Percentiles rank a stretch among this genome's conserved stretches.
Evolutionary conservation across 2,113 vertebrate species (phyloP).

Genomic region (Chamaea fasciata): DNA sequence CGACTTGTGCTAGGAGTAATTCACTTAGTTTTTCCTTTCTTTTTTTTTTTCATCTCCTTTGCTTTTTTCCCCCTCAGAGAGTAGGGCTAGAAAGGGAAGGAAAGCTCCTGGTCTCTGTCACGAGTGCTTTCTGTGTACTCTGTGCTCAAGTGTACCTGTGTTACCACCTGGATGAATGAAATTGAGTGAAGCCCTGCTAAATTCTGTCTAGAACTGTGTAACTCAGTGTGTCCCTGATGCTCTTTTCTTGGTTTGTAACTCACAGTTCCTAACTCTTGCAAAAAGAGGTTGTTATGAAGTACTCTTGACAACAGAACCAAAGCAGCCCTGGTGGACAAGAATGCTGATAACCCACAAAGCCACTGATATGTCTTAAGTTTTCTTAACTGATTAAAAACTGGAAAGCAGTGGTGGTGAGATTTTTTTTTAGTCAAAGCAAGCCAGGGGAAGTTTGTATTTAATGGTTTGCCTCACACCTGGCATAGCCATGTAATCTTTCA

Average conservation of each 20-base stretch:
- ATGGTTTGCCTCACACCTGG: background rate
- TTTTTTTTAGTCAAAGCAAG: background rate
- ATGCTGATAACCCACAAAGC: background rate
- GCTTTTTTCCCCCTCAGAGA: background rate
- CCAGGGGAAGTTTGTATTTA: background rate
- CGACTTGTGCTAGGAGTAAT: background rate
- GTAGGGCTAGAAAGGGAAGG: conserved; percentile 4
- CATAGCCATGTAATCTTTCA: background rate
- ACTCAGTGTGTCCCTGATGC: background rate
- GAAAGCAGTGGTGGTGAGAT: background rate
- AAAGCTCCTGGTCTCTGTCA: background rate
- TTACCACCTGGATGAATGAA: conserved; percentile 73
- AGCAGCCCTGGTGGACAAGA: background rate
- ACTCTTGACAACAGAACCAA: background rate
- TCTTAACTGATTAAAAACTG: background rate
- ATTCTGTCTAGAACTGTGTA: conserved; percentile 1
- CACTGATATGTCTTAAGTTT: background rate
- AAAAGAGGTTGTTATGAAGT: conserved; percentile 25
- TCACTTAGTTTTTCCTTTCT: background rate
- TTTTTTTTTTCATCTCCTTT: background rate
- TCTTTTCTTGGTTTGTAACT: background rate
- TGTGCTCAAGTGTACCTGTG: conserved; percentile 57
- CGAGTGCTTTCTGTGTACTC: conserved; percentile 33
- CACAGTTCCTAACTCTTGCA: background rate
- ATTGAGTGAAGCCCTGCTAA: conserved; percentile 70